A percentile compares a stretch with the other conserved stretches of the same genome.
These are phyloP conservation scores for Keiferia lycopersicella DNA, from an alignment of 2,888 invertebrate genomes.

Conservation along the genomic window DNA sequence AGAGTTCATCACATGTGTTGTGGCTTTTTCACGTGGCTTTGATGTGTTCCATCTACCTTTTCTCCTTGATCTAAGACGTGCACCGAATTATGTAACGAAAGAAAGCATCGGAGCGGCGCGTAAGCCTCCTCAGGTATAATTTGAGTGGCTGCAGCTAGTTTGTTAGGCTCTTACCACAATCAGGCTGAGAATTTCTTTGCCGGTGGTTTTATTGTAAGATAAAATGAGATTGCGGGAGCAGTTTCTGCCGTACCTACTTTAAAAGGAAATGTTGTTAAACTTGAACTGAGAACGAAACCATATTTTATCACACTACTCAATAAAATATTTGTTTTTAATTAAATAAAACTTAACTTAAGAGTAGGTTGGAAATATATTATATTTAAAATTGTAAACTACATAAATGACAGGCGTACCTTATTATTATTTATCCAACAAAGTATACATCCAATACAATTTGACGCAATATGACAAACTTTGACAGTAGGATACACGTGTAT, in stretches of 20 bases:
- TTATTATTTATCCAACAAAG: too few species aligned
- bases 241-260: neutral
- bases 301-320: neutral
- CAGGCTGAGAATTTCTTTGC: neutral
- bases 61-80: neutral
- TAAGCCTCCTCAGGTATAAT: conserved; percentile 36
- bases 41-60: too few species aligned
- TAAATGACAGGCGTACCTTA: too few species aligned
- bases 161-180: conserved; percentile 15
- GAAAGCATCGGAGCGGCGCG: conserved; percentile 46
- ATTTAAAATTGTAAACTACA: too few species aligned
- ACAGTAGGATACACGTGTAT: neutral
- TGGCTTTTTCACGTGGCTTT: too few species aligned
- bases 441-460: neutral
- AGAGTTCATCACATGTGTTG: too few species aligned
- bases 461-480: neutral
- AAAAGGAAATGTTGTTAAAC: neutral
- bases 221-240: neutral
- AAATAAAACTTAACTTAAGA: too few species aligned
- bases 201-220: neutral
- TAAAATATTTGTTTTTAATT: too few species aligned
- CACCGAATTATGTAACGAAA: conserved; percentile 47
- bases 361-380: too few species aligned
- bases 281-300: neutral
- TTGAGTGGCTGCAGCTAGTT: conserved; percentile 23